Conservation (phyloP, 2,888 invertebrate species). For the Perizoma affinitatum region DNA sequence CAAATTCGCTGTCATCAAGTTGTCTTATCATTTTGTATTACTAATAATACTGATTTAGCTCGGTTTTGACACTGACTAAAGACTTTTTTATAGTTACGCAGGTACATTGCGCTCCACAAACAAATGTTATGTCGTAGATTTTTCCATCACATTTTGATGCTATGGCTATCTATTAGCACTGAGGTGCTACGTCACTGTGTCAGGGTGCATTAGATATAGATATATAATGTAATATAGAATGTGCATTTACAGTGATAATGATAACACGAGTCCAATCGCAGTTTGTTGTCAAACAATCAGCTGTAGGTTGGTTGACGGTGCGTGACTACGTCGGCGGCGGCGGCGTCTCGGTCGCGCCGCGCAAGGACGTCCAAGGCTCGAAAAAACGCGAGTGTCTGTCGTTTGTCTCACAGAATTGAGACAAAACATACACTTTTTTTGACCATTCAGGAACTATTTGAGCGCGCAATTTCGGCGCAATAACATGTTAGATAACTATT, state of each 20-base stretch:
- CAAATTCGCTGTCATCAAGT: constrained; percentile 13
- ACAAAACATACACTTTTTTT: constrained; percentile 46
- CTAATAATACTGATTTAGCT: constrained; percentile 1
- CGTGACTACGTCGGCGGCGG: constrained; percentile 57
- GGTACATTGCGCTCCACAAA: constrained; percentile 13
- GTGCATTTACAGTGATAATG: constrained; percentile 38
- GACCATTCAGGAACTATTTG: constrained; percentile 46
- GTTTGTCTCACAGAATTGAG: constrained; percentile 47
- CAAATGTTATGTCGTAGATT: constrained; percentile 24
- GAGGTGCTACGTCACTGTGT: constrained; percentile 33
- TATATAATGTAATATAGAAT: constrained; percentile 26
- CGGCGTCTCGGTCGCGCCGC: constrained; percentile 56
- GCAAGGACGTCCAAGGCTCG: constrained; percentile 64
- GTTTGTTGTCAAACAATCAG: constrained; percentile 76
- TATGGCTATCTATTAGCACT: constrained; percentile 29
- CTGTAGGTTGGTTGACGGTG: constrained; percentile 54
- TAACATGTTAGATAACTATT: constrained; percentile 38
- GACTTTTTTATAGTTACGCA: constrained; percentile 10
- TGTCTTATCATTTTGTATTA: constrained; percentile 5
- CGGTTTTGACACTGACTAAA: neutral
- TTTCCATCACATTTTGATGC: constrained; percentile 30
- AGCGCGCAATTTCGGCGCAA: constrained; percentile 47
- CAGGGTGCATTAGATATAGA: no score
- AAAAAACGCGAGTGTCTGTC: constrained; percentile 53
- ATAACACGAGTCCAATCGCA: constrained; percentile 52